Evolutionary conservation across 2,113 vertebrate species (phyloP).

Genomic region (Accipiter cooperii): DNA sequence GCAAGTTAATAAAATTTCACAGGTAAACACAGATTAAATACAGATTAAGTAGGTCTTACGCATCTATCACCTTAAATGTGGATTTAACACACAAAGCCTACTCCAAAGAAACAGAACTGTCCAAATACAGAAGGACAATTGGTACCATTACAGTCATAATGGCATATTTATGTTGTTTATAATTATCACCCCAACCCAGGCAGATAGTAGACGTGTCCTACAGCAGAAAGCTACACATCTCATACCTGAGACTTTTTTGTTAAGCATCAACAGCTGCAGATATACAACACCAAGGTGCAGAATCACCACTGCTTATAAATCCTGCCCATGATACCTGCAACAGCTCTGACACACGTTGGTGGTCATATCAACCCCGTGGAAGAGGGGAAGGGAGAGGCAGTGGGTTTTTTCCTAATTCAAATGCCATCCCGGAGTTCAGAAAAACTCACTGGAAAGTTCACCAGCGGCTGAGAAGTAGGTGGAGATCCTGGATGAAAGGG

Average conservation of each 20-base stretch:
- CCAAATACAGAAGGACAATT: neutral
- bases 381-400: neutral
- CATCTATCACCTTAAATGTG: neutral
- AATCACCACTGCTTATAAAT: neutral
- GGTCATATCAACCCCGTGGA: neutral
- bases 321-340: neutral
- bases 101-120: neutral
- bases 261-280: neutral
- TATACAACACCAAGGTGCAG: neutral
- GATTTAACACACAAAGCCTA: neutral
- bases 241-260: neutral
- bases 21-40: neutral
- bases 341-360: neutral
- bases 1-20: neutral
- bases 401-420: neutral
- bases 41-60: neutral
- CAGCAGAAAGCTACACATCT: neutral
- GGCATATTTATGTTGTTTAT: neutral
- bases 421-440: neutral
- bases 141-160: neutral
- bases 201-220: neutral
- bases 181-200: neutral
- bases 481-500: neutral
- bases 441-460: slow-evolving; percentile 48
- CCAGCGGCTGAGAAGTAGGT: neutral